A percentile compares a stretch with the other conserved stretches of the same genome.
Evolutionary conservation across 2,888 invertebrate genomes (phyloP).

Genomic region (Drosophila testacea): DNA sequence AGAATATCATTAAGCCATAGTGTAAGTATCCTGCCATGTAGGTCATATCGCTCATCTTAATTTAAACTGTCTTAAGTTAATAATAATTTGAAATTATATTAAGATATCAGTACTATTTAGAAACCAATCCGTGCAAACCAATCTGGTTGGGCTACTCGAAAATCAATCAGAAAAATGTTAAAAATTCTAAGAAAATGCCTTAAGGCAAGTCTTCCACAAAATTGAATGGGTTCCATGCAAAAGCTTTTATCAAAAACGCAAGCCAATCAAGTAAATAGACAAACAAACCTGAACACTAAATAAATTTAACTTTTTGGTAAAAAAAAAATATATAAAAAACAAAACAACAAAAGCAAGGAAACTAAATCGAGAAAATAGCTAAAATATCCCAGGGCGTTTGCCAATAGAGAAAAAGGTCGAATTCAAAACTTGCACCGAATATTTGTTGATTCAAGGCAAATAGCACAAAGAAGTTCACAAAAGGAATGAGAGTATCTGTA

Average conservation of each 20-base stretch:
- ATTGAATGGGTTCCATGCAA: conserved; percentile 43
- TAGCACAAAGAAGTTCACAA: conserved; percentile 28
- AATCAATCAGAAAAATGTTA: conserved; percentile 3
- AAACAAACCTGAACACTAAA: conserved; percentile 68
- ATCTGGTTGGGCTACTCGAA: background rate
- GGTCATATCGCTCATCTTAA: too few relatives aligned
- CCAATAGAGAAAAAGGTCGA: conserved; percentile 30
- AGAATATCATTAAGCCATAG: too few relatives aligned
- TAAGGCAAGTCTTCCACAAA: conserved; percentile 27
- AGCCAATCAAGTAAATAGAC: conserved; percentile 74
- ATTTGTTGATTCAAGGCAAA: conserved; percentile 60
- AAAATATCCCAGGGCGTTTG: conserved; percentile 36
- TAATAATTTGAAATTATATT: too few relatives aligned
- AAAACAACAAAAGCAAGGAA: conserved; percentile 20
- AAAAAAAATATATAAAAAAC: conserved; percentile 33
- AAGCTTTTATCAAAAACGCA: conserved; percentile 60
- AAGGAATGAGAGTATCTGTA: conserved; percentile 21
- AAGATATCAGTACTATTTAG: too few relatives aligned
- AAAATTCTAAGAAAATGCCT: conserved; percentile 25
- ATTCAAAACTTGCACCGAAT: conserved; percentile 12
- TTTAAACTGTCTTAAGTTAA: too few relatives aligned
- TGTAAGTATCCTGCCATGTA: too few relatives aligned
- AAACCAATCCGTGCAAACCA: too few relatives aligned
- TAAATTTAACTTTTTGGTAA: conserved; percentile 58
- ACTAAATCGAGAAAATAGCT: conserved; percentile 33